Conservation (phyloP, 2,113 vertebrate species). For the Strigops habroptila region DNA sequence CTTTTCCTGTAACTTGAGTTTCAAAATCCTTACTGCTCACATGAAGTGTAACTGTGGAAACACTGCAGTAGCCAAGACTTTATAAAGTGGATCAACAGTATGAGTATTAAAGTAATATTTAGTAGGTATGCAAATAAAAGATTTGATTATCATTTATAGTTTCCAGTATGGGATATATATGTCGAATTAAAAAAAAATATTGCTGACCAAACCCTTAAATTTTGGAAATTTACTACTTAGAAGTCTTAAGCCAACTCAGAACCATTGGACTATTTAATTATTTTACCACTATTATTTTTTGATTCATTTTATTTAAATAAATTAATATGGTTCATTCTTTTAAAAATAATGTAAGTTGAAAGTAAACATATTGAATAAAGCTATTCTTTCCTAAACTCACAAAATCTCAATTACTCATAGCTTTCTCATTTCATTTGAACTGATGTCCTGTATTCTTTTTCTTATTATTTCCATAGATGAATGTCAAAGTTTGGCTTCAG, state of each 20-base stretch:
- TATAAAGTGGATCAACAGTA: background rate
- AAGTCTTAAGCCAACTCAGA: background rate
- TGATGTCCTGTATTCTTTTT: background rate
- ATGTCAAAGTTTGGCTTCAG: background rate
- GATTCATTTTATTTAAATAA: background rate
- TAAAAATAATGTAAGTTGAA: background rate
- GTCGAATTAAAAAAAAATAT: background rate
- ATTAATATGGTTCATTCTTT: background rate
- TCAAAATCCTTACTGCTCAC: background rate
- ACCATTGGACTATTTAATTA: background rate
- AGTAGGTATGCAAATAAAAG: background rate
- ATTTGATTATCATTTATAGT: background rate
- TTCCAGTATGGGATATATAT: background rate
- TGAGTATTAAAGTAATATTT: background rate
- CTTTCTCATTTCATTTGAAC: background rate
- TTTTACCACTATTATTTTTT: background rate
- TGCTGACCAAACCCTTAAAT: background rate
- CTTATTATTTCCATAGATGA: background rate
- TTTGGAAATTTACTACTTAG: background rate
- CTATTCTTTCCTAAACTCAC: background rate
- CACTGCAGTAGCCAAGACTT: background rate
- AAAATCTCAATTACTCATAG: background rate
- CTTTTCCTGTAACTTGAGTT: background rate
- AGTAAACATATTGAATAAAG: background rate
- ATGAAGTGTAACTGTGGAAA: background rate